Evolutionary conservation across 2,888 invertebrate genomes (phyloP), one percentile per base, ranked within the genome.

Genomic region (Brachypterus glaber): DNA sequence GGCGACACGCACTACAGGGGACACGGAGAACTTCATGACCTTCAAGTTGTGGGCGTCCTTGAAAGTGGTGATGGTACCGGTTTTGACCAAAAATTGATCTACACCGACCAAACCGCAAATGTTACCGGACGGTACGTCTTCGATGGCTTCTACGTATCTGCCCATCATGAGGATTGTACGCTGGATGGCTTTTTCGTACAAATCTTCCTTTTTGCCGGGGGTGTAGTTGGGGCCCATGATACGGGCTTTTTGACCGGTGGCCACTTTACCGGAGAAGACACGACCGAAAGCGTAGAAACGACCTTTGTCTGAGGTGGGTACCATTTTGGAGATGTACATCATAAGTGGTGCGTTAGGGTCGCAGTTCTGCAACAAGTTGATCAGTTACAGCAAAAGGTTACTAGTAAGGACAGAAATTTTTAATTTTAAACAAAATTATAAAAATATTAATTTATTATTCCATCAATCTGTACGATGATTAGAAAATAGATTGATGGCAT

Each of bases 321-420:
- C 98, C 98, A 99, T 99, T 73, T 99, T 99, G 33, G 95, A 95
- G 52, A 99, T 78, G 79, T 99, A 99, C 98, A 99, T 99, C 96
- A 99, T 98, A 41, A 99, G 77, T 11, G 96, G 97, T 29, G 87
- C 98, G 52, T 91, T 86, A 9, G 97, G 85, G 69, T 99, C 93
- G 63, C 98, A 99, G 62, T 64, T 85, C 80, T 88, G 58, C n/a
- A n/a, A n/a, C n/a, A n/a, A n/a, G n/a, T n/a, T n/a, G n/a, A n/a
- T n/a, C n/a, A n/a, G n/a, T n/a, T n/a, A n/a, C n/a, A n/a, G n/a
- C n/a, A n/a, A n/a, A n/a, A n/a, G n/a, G n/a, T n/a, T n/a, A n/a
- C n/a, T n/a, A n/a, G n/a, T n/a, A n/a, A n/a, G n/a, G n/a, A n/a
- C n/a, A n/a, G n/a, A n/a, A n/a, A n/a, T n/a, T n/a, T n/a, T n/a